These are phyloP conservation scores for Empidonax alnorum DNA, from an alignment of 2,113 vertebrate genomes.

Conservation along the genomic window DNA sequence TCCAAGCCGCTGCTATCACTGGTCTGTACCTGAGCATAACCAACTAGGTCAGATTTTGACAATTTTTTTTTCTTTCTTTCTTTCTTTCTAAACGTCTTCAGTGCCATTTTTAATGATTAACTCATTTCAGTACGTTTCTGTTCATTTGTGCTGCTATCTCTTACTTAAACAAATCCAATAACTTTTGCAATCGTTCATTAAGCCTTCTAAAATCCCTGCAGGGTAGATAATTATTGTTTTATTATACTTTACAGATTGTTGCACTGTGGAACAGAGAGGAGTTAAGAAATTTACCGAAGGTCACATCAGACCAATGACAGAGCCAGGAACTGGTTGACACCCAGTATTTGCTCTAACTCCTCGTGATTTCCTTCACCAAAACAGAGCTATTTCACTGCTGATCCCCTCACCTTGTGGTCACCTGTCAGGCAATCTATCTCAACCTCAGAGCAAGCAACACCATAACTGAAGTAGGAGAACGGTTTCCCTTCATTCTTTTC, in stretches of 20 bases:
- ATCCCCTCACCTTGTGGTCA: slow-evolving; percentile 86
- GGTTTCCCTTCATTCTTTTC: slow-evolving; percentile 85
- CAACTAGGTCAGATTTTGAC: background rate
- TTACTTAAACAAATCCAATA: slow-evolving; percentile 3
- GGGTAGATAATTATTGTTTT: slow-evolving; percentile 20
- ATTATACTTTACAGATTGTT: background rate
- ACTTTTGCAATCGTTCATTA: slow-evolving; percentile 37
- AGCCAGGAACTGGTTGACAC: background rate
- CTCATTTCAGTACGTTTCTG: background rate
- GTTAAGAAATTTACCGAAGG: slow-evolving; percentile 52
- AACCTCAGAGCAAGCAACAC: slow-evolving; percentile 92
- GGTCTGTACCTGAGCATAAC: background rate
- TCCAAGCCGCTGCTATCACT: background rate
- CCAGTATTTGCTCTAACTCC: background rate
- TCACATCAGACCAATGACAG: slow-evolving; percentile 42
- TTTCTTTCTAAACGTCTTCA: background rate
- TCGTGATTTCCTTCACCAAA: background rate
- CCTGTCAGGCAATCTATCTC: slow-evolving; percentile 96
- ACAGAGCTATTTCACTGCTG: background rate
- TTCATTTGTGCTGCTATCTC: slow-evolving; percentile 2
- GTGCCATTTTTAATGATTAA: background rate
- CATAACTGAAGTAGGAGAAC: slow-evolving; percentile 89
- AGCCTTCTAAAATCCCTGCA: background rate
- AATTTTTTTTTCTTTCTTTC: background rate
- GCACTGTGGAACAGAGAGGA: background rate